Conservation (phyloP, 2,113 vertebrate genomes). For the Lepus europaeus region DNA sequence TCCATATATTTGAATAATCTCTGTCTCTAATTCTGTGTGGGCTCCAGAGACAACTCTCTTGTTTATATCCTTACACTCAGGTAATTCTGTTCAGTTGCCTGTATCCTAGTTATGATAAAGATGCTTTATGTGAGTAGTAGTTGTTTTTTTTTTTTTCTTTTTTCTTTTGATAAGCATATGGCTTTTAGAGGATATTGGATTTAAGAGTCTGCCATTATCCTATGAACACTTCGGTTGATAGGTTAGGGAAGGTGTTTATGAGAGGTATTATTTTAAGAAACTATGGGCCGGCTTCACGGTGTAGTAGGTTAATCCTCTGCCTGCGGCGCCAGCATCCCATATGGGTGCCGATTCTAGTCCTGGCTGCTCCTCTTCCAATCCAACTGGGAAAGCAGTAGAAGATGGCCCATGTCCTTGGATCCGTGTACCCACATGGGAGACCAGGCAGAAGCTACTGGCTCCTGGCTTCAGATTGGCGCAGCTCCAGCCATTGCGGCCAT, state of each 20-base stretch:
- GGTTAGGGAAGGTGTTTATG: not conserved
- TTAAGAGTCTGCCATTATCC: not conserved
- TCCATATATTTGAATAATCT: not conserved
- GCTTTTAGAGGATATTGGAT: not conserved
- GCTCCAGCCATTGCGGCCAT: too few species aligned
- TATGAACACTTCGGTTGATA: not conserved
- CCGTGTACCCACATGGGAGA: too few species aligned
- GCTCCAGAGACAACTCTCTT: not conserved
- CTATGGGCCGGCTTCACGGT: too few species aligned
- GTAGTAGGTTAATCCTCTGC: too few species aligned
- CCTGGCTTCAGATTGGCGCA: too few species aligned
- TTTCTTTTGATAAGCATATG: not conserved
- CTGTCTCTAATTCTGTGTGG: not conserved
- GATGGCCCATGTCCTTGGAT: too few species aligned
- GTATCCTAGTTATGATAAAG: not conserved
- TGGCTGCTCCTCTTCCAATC: too few species aligned
- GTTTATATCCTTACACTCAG: not conserved
- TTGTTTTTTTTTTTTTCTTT: not conserved
- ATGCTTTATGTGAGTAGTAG: not conserved
- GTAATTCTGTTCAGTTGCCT: not conserved
- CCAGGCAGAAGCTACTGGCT: too few species aligned
- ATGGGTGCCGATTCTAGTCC: too few species aligned
- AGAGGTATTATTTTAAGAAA: conserved; percentile 1
- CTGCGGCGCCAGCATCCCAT: too few species aligned
- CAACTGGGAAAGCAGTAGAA: too few species aligned